A percentile compares a stretch with the other conserved stretches of the same genome.
Conservation (phyloP, 2,797 vertebrate genomes). For the Coregonus ussuriensis region DNA sequence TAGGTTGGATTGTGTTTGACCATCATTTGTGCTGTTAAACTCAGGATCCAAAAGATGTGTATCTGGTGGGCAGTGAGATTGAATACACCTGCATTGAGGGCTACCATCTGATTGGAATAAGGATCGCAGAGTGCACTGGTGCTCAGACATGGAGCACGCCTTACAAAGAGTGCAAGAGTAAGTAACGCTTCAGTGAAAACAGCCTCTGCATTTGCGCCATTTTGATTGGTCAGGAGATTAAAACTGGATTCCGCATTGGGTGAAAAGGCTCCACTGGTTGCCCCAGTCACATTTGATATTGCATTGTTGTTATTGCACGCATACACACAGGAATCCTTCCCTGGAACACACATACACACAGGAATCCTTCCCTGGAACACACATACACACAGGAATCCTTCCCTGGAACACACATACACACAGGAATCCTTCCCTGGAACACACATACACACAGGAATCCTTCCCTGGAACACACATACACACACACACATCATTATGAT, state of each 20-base stretch:
- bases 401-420: neutral
- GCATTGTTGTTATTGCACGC: neutral
- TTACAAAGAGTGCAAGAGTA: slow-evolving; percentile 69
- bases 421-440: no score
- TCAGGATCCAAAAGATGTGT: slow-evolving; percentile 75
- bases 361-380: neutral
- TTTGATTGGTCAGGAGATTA: no score
- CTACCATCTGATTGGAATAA: slow-evolving; percentile 73
- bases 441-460: neutral
- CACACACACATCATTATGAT: neutral
- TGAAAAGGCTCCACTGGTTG: neutral
- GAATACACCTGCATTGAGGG: slow-evolving; percentile 78
- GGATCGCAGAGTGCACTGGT: slow-evolving; percentile 74
- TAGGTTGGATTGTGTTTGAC: neutral
- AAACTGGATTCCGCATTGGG: neutral
- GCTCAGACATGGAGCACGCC: slow-evolving; percentile 73
- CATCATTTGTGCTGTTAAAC: neutral
- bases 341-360: neutral
- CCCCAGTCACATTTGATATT: neutral
- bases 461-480: neutral
- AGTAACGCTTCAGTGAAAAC: neutral
- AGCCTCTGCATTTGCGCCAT: neutral
- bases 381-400: neutral
- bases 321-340: neutral
- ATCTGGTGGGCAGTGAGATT: slow-evolving; percentile 76